phyloP scores from a whole-genome alignment of 2,888 invertebrate species.

The Temnothorax rugatulus region DNA sequence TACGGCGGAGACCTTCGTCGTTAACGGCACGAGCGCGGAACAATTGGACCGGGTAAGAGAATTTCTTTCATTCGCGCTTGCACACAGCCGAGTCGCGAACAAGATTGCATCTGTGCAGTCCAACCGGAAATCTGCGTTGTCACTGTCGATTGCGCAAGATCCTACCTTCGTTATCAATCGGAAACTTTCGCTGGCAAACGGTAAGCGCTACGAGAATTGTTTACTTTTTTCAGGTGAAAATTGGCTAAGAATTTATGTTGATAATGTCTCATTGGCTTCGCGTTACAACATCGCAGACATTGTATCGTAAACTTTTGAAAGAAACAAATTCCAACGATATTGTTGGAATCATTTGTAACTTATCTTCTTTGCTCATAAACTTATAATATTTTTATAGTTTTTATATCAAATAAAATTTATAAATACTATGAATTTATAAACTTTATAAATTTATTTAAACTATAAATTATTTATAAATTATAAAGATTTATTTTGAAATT shows the following conservation, averaged over 20 bases:
- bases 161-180: constrained; percentile 11
- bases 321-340: neutral
- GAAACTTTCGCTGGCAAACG: neutral
- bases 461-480: neutral
- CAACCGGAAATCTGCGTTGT: neutral
- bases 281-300: neutral
- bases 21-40: constrained; percentile 75
- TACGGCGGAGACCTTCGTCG: constrained; percentile 68
- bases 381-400: neutral
- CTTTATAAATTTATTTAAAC: neutral
- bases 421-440: neutral
- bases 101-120: neutral
- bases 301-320: neutral
- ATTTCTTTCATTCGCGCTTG: neutral
- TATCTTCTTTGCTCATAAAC: neutral
- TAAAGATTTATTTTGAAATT: neutral
- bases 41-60: constrained; percentile 76
- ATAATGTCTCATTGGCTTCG: neutral
- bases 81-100: neutral
- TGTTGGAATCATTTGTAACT: neutral
- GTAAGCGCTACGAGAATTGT: neutral
- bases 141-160: neutral
- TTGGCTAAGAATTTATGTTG: neutral
- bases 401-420: neutral
- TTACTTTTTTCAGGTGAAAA: neutral